A percentile compares a stretch with the other conserved stretches of the same genome.
Conservation (phyloP, 2,797 vertebrate genomes). For the Tiaroga cobitis region DNA sequence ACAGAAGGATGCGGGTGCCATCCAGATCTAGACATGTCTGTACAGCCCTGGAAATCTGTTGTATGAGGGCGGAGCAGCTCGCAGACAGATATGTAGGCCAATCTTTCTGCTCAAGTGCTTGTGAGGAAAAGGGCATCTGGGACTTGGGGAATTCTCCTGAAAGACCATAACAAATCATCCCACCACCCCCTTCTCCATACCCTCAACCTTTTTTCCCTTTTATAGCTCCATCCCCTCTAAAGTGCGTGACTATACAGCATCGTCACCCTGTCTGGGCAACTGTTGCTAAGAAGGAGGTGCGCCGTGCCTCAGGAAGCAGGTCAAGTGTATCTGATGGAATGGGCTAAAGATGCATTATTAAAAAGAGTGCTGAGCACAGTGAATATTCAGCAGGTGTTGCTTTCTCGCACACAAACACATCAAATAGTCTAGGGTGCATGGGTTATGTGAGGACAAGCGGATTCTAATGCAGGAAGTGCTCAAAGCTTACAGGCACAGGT, state of each 20-base stretch:
- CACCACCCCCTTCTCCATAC: neutral
- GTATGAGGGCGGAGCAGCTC: conserved; percentile 54
- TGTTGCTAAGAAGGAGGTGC: conserved; percentile 75
- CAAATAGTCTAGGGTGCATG: conserved; percentile 3
- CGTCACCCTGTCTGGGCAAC: conserved; percentile 69
- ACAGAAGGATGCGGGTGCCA: conserved; percentile 1
- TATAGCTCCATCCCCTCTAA: conserved; percentile 38
- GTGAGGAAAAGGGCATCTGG: conserved; percentile 65
- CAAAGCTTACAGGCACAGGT: conserved; percentile 88
- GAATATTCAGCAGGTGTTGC: conserved; percentile 55
- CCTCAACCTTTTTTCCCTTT: conserved; percentile 29
- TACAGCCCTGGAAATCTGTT: conserved; percentile 29
- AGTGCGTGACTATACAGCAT: conserved; percentile 50
- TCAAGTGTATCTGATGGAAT: conserved; percentile 76
- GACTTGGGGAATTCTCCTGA: conserved; percentile 51
- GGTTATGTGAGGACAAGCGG: conserved; percentile 38
- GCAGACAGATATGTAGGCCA: conserved; percentile 86
- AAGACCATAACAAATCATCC: conserved; percentile 41
- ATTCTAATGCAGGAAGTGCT: neutral
- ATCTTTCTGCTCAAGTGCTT: conserved; percentile 90
- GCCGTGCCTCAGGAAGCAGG: conserved; percentile 65
- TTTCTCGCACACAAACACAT: conserved; percentile 32
- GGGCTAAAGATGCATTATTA: conserved; percentile 68
- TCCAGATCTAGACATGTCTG: conserved; percentile 6
- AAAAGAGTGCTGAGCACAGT: conserved; percentile 52